Evolutionary conservation across 2,797 vertebrate species (phyloP), one percentile per base, ranked within the genome.

Genomic region (Rhinophrynus dorsalis): DNA sequence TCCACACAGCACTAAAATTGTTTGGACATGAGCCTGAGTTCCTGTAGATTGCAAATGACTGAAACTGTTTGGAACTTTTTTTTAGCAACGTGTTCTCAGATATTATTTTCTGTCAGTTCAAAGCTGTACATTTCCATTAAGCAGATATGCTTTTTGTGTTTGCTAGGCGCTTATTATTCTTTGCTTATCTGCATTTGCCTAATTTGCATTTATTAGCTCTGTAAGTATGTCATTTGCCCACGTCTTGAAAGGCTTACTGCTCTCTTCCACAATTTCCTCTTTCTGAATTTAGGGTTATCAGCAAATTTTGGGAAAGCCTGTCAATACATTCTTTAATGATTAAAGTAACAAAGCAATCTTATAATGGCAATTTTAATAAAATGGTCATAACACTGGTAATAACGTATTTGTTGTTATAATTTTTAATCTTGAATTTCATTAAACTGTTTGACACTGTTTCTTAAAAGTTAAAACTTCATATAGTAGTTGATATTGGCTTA

Each of bases 121-220:
- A 66, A 74, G 78, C 72, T 76, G 81, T 78, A 82, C 82, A 84
- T 85, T 88, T 85, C 80, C 81, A 81, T 81, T 86, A 82, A 82
- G 80, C 80, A 87, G 86, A 86, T 78, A 86, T 81, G 33, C 79
- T 80, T 84, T 78, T 75, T 81, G 83, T 84, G 79, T 85, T 82
- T 84, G 77, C 83, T 87, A 78, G 78, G 79, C 82, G 83, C 84
- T 84, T 79, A 82, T 86, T 84, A 85, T 88, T 88, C 81, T 81
- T 57, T 62, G 79, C 86, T 89, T 90, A 88, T 89, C 86, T 80
- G 48, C 63, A 81, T 71, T 58, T 79, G 83, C 83, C 83, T 86
- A 78, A 89, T 89, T 88, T 88, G 84, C 86, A 88, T 90, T 82
- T 88, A 87, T 89, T 88, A 88, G 82, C 81, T 79, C n/a, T 78